Conservation (phyloP, 2,888 invertebrate species). For the Drosophila helvetica region DNA sequence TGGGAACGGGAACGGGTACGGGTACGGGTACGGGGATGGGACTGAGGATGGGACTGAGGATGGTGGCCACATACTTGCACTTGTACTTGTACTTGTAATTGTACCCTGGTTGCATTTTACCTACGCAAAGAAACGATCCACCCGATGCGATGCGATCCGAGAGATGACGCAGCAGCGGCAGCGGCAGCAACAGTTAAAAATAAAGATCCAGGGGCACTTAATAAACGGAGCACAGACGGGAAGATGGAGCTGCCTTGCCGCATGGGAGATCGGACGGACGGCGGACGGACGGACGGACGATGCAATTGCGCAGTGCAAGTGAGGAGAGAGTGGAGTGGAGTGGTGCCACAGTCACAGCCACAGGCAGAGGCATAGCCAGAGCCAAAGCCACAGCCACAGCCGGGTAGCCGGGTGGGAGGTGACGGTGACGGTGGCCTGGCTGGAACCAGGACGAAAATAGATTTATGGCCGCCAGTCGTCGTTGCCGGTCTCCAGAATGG, state of each 20-base stretch:
- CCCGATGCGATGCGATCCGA: slow-evolving; percentile 36
- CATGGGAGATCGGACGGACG: slow-evolving; percentile 2
- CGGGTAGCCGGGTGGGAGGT: slow-evolving; percentile 27
- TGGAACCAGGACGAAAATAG: slow-evolving; percentile 74
- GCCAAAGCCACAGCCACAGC: neutral
- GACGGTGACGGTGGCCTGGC: slow-evolving; percentile 43
- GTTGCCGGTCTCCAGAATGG: slow-evolving; percentile 58
- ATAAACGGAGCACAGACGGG: slow-evolving; percentile 39
- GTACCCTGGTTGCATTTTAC: slow-evolving; percentile 58
- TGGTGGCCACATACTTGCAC: slow-evolving; percentile 39
- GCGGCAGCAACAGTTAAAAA: slow-evolving; percentile 62
- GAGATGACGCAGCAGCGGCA: neutral
- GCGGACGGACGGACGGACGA: slow-evolving; percentile 3
- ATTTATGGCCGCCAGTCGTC: slow-evolving; percentile 70
- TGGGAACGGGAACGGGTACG: neutral
- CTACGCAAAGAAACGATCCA: slow-evolving; percentile 67
- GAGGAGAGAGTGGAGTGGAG: slow-evolving; percentile 21
- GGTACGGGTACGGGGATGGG: neutral
- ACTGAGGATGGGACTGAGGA: slow-evolving; percentile 15
- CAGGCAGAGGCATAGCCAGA: too few species aligned
- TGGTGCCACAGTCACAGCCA: neutral
- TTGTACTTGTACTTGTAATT: neutral
- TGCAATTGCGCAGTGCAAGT: slow-evolving; percentile 77
- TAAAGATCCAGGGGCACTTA: slow-evolving; percentile 63
- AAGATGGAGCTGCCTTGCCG: slow-evolving; percentile 12